A percentile compares a stretch with the other conserved stretches of the same genome.
Conservation (phyloP, 2,888 invertebrate species). For the Anodontia alba region DNA sequence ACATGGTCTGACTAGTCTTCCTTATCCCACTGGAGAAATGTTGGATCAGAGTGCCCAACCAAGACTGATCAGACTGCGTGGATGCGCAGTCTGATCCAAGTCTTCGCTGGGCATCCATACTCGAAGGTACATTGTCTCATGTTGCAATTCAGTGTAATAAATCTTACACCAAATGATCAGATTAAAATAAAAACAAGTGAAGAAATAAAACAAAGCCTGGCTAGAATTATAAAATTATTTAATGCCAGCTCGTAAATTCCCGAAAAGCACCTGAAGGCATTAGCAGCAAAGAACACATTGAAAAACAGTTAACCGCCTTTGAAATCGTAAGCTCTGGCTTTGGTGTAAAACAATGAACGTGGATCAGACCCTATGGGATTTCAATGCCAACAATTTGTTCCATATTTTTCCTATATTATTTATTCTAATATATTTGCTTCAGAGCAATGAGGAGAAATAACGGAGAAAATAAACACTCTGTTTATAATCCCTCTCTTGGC, state of each 20-base stretch:
- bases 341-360: slow-evolving; percentile 9
- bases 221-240: background rate
- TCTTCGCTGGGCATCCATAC: no score
- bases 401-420: background rate
- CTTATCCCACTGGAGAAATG: no score
- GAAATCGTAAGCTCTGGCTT: background rate
- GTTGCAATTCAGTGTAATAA: background rate
- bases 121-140: no score
- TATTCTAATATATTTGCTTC: background rate
- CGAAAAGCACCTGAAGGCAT: background rate
- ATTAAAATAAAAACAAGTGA: background rate
- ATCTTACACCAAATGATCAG: background rate
- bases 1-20: no score
- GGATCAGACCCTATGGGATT: background rate
- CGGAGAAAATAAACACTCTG: background rate
- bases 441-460: background rate
- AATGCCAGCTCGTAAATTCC: slow-evolving; percentile 9
- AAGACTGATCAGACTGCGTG: no score
- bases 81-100: no score
- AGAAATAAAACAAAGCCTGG: slow-evolving; percentile 16
- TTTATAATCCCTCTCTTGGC: background rate
- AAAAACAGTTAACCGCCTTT: background rate
- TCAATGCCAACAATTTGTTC: background rate
- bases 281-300: background rate
- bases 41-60: no score